Conservation (phyloP, 2,888 invertebrate species). For the Coecobrya sp. region DNA sequence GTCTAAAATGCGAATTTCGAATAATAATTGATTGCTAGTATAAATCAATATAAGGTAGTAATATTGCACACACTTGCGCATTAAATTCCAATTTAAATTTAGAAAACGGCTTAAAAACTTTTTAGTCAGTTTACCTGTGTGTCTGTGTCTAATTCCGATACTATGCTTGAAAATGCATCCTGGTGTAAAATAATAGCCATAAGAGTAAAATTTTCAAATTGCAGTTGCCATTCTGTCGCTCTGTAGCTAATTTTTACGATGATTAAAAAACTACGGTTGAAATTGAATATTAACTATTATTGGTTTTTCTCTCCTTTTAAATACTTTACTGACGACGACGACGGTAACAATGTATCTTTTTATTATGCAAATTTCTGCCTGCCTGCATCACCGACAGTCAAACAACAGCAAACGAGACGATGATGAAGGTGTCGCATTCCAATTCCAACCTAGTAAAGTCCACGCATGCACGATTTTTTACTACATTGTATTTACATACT, state of each 20-base stretch:
- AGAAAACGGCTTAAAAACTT: too few relatives aligned
- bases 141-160: neutral
- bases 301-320: neutral
- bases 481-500: neutral
- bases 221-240: neutral
- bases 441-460: too few relatives aligned
- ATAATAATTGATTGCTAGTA: too few relatives aligned
- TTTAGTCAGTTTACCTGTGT: too few relatives aligned
- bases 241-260: conserved; percentile 30
- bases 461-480: too few relatives aligned
- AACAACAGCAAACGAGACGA: too few relatives aligned
- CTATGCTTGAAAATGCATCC: neutral
- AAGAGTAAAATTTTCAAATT: neutral
- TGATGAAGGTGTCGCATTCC: neutral
- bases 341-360: neutral
- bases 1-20: too few relatives aligned
- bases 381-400: neutral
- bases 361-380: neutral
- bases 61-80: too few relatives aligned
- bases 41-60: too few relatives aligned
- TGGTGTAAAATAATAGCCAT: neutral
- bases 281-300: conserved; percentile 25
- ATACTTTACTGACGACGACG: neutral
- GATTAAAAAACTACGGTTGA: neutral
- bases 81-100: too few relatives aligned